Evolutionary conservation across 1,140 invertebrate genomes (phyloP).

Genomic region (Mesaphorura yosii): DNA sequence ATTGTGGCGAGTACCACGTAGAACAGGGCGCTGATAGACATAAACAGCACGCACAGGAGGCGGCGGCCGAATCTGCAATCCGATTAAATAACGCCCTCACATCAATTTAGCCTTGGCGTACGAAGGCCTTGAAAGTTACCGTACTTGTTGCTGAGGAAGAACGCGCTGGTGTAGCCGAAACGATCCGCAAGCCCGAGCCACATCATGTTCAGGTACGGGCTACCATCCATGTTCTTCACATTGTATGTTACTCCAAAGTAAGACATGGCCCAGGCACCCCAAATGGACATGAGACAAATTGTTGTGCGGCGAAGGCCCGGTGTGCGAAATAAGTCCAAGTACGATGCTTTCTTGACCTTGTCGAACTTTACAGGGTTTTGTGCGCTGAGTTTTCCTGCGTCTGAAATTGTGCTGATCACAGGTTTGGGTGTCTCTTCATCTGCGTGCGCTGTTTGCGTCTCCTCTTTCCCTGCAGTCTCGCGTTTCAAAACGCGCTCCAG

Average conservation of each 20-base stretch:
- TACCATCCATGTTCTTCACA: slow-evolving; percentile 19
- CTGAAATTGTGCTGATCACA: too few relatives aligned
- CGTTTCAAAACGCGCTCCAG: too few relatives aligned
- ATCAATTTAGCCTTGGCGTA: not conserved
- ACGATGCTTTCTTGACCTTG: slow-evolving; percentile 11
- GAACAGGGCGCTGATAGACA: not conserved
- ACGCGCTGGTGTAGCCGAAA: slow-evolving; percentile 16
- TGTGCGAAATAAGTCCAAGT: slow-evolving; percentile 18
- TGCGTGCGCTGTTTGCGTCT: too few relatives aligned
- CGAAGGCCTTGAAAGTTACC: too few relatives aligned
- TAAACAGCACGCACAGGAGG: not conserved
- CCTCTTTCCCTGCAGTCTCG: too few relatives aligned
- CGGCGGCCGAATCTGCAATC: too few relatives aligned
- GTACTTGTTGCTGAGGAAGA: slow-evolving; percentile 23
- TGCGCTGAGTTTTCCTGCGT: too few relatives aligned
- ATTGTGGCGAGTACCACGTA: not conserved
- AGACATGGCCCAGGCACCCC: slow-evolving; percentile 24
- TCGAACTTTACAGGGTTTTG: too few relatives aligned
- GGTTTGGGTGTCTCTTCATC: too few relatives aligned
- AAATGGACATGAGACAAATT: slow-evolving; percentile 19
- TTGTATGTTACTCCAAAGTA: slow-evolving; percentile 28
- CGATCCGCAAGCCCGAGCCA: slow-evolving; percentile 17
- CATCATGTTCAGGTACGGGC: slow-evolving; percentile 20
- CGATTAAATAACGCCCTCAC: not conserved
- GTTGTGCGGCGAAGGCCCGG: slow-evolving; percentile 9